Evolutionary conservation across 2,888 invertebrate species (phyloP).

Genomic region (Tuberolachnus salignus): DNA sequence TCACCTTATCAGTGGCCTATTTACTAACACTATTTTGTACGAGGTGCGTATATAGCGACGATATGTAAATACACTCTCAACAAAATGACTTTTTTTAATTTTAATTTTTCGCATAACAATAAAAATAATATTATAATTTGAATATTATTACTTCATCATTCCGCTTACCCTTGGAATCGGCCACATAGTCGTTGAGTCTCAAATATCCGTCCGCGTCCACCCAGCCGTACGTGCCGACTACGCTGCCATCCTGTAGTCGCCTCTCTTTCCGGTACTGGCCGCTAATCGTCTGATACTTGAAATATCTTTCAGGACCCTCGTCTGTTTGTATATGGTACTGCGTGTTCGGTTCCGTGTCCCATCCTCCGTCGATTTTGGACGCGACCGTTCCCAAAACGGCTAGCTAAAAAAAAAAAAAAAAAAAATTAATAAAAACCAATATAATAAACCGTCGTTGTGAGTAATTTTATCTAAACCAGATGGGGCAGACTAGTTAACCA

Average conservation of each 20-base stretch:
- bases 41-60: too few relatives aligned
- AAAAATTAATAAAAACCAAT: too few relatives aligned
- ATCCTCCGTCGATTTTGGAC: conserved; percentile 64
- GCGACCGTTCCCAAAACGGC: conserved; percentile 61
- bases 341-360: conserved; percentile 70
- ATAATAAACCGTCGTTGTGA: too few relatives aligned
- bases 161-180: conserved; percentile 71
- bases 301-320: conserved; percentile 88
- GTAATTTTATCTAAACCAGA: too few relatives aligned
- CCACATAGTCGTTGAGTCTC: conserved; percentile 85
- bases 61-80: too few relatives aligned
- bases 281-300: conserved; percentile 85
- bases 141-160: too few relatives aligned
- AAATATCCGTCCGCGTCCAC: conserved; percentile 82
- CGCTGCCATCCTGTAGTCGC: conserved; percentile 80
- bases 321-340: conserved; percentile 93
- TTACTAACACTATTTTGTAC: too few relatives aligned
- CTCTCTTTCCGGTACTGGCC: conserved; percentile 90
- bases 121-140: too few relatives aligned
- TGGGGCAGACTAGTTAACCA: too few relatives aligned
- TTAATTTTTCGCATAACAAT: too few relatives aligned
- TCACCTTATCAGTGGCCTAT: too few relatives aligned
- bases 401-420: conserved; percentile 62
- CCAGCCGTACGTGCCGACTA: conserved; percentile 88
- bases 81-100: too few relatives aligned